Base-by-base conservation (phyloP, 2,888 invertebrate genomes). In the Ochropleura leucogaster region DNA sequence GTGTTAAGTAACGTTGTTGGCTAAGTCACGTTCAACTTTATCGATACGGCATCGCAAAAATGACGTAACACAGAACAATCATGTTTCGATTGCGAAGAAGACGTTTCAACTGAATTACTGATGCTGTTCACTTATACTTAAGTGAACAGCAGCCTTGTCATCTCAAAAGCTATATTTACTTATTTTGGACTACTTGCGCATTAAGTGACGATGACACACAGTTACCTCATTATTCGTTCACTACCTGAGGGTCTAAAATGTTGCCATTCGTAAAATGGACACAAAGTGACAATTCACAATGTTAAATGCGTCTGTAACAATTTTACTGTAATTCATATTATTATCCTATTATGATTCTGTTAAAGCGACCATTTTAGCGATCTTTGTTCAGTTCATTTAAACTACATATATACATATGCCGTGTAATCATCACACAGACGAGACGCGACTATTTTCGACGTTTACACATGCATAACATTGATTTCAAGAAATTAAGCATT, bases 11-110 rank as follows among this genome's bases (percentile, higher is more conserved):
- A 95, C 91, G 86, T 88, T 91, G 91, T 95, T 93, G 92, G 92
- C 91, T 91, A 92, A 94, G 94, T 95, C 95, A 95, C 95, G 95
- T 92, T 93, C 90, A 89, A 86, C 86, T 92, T 84, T 94, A 94
- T 94, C 94, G 89, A 89, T 90, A 89, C 89, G 79, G 88, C 92
- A 94, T 94, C 92, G 93, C 89, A 86, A 89, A 91, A 92, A 90
- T 94, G 91, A 92, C 91, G 91, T 90, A 94, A 94, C 85, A 82
- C 86, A 83, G 88, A 88, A 89, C 88, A 90, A 90, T 90, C 88
- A 88, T 87, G 82, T 80, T 84, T 69, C 77, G 84, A 87, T 85
- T 84, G 83, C 72, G 68, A 86, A 77, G 80, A 79, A 84, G 82
- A 86, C 72, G 65, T 67, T 60, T 57, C 16, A 57, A 64, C n/a